A percentile compares a stretch with the other conserved stretches of the same genome.
These are phyloP conservation scores for Diadumene lineata DNA, from an alignment of 92 coral and sea anemone genomes.

Conservation along the genomic window DNA sequence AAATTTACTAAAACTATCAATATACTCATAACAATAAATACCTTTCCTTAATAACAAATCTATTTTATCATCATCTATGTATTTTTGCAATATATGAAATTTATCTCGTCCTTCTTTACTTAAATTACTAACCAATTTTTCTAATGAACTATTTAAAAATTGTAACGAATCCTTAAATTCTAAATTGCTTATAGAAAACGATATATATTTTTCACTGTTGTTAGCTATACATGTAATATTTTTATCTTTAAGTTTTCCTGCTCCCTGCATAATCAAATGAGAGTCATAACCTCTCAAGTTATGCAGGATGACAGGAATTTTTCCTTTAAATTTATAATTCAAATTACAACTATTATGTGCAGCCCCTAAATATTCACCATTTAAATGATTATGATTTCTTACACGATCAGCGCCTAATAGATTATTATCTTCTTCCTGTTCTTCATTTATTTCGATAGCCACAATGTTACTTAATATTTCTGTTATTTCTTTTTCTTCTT, in stretches of 20 bases:
- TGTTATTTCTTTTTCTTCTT: slow-evolving; percentile 1
- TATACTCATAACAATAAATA: slow-evolving; percentile 11
- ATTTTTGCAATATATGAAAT: slow-evolving; percentile 7
- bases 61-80: slow-evolving; percentile 7
- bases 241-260: too few species aligned
- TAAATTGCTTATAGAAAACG: slow-evolving; percentile 43
- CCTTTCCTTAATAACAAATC: slow-evolving; percentile 24
- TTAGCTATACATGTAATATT: slow-evolving; percentile 66
- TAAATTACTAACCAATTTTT: slow-evolving; percentile 24
- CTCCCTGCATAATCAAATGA: too few species aligned
- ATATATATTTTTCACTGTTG: slow-evolving; percentile 57
- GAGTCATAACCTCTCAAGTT: slow-evolving; percentile 41
- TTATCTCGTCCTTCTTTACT: slow-evolving; percentile 5
- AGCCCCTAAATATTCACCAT: too few species aligned
- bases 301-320: slow-evolving; percentile 43
- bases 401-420: neutral
- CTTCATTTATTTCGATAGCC: slow-evolving; percentile 32
- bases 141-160: slow-evolving; percentile 38
- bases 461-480: slow-evolving; percentile 1
- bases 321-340: too few species aligned
- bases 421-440: slow-evolving; percentile 28
- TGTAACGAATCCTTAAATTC: slow-evolving; percentile 43
- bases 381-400: slow-evolving; percentile 23
- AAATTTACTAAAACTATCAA: slow-evolving; percentile 20
- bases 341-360: too few species aligned